Evolutionary conservation across 2,113 vertebrate species (phyloP).

Genomic region (Nerophis lumbriciformis): DNA sequence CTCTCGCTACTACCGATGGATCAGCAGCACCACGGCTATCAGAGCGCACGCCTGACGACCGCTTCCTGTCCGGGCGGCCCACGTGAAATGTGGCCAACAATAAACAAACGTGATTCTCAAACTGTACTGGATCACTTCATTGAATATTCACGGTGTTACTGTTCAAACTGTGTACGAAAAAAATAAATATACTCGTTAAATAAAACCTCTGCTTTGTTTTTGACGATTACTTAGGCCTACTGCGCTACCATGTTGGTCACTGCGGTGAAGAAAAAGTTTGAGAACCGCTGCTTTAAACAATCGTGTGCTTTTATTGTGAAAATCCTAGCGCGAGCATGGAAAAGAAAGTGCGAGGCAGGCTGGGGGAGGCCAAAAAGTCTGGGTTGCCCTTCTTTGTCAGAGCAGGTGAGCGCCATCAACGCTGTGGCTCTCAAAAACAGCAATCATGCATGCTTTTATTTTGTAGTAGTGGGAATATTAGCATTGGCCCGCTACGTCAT

Average conservation of each 20-base stretch:
- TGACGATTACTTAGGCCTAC: too few relatives aligned
- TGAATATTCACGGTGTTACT: too few relatives aligned
- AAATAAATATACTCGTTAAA: too few relatives aligned
- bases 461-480: neutral
- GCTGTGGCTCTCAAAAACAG: too few relatives aligned
- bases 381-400: constrained; percentile 62
- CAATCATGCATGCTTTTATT: neutral
- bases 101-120: neutral
- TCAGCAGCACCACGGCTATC: constrained; percentile 67
- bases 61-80: neutral
- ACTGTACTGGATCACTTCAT: too few relatives aligned
- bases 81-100: neutral
- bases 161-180: too few relatives aligned
- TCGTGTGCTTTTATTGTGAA: constrained; percentile 58
- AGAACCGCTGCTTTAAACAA: constrained; percentile 10
- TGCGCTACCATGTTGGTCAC: too few relatives aligned
- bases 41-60: neutral
- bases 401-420: constrained; percentile 50
- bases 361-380: constrained; percentile 12
- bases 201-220: too few relatives aligned
- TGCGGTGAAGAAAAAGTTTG: too few relatives aligned
- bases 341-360: constrained; percentile 7
- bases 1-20: constrained; percentile 80
- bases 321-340: neutral
- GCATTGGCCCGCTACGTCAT: too few relatives aligned